Conservation (phyloP, 2,797 vertebrate species). For the Silurus lanzhouensis region DNA sequence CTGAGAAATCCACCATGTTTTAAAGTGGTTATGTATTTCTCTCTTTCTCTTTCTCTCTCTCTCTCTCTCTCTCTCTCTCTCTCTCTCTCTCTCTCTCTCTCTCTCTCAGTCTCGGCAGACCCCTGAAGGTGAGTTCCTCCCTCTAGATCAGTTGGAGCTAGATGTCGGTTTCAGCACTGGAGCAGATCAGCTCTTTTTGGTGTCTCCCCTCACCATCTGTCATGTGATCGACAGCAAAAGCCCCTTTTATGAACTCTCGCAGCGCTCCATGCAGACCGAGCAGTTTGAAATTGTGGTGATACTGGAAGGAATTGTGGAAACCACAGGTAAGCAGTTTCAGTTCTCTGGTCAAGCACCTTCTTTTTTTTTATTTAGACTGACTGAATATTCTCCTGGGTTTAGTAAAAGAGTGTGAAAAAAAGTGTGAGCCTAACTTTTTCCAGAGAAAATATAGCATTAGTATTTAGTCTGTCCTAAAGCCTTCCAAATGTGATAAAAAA, state of each 20-base stretch:
- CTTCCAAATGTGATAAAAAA: background rate
- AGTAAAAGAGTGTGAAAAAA: background rate
- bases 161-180: constrained; percentile 98
- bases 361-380: constrained; percentile 1
- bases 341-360: background rate
- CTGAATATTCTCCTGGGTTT: background rate
- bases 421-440: background rate
- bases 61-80: constrained; percentile 52
- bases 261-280: constrained; percentile 96
- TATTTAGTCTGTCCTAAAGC: background rate
- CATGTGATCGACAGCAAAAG: constrained; percentile 98
- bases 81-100: constrained; percentile 46
- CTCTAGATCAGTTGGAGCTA: constrained; percentile 97
- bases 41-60: background rate
- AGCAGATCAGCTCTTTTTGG: constrained; percentile 98
- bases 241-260: constrained; percentile 97
- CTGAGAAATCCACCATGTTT: constrained; percentile 31
- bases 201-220: constrained; percentile 98
- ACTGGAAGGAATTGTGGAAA: constrained; percentile 97
- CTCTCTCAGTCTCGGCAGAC: constrained; percentile 92
- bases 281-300: constrained; percentile 99
- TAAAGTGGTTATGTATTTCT: background rate
- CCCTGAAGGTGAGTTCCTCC: constrained; percentile 97
- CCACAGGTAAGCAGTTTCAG: constrained; percentile 85
- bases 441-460: background rate